Evolutionary conservation across 2,797 vertebrate genomes (phyloP).

Genomic region (Paedocypris micromegethes): DNA sequence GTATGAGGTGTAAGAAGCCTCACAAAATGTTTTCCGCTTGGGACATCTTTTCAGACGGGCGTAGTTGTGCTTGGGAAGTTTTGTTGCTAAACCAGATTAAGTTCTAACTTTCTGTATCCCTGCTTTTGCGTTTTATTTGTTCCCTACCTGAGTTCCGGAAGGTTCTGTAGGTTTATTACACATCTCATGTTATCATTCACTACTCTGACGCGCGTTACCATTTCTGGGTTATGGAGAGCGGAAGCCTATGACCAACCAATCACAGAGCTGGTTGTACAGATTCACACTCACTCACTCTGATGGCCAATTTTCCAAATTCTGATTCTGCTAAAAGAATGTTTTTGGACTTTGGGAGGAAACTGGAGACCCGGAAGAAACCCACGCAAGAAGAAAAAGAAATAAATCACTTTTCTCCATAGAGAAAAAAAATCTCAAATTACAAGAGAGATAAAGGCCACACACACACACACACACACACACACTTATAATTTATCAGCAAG

Average conservation of each 20-base stretch:
- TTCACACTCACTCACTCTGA: too few relatives aligned
- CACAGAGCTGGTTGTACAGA: too few relatives aligned
- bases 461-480: conserved; percentile 42
- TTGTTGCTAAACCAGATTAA: not conserved
- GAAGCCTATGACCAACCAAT: too few relatives aligned
- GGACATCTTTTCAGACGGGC: conserved; percentile 14
- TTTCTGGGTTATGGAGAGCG: too few relatives aligned
- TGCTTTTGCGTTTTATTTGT: too few relatives aligned
- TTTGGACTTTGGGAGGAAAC: conserved; percentile 14
- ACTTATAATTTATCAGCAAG: conserved; percentile 49
- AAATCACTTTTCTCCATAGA: conserved; percentile 17
- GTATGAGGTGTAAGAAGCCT: conserved; percentile 16
- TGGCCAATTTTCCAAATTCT: too few relatives aligned
- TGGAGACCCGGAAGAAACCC: conserved; percentile 25
- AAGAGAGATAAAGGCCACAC: conserved; percentile 32
- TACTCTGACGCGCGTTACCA: too few relatives aligned
- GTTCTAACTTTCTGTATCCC: too few relatives aligned
- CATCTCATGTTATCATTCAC: too few relatives aligned
- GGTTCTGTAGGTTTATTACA: too few relatives aligned
- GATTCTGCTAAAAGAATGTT: too few relatives aligned
- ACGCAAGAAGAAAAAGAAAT: conserved; percentile 20
- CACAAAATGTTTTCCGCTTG: conserved; percentile 32
- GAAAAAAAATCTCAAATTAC: conserved; percentile 10
- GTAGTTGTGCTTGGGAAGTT: conserved; percentile 9
- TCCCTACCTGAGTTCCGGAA: too few relatives aligned